Base-by-base conservation (phyloP, 2,113 vertebrate species). In the Spermophilus dauricus region DNA sequence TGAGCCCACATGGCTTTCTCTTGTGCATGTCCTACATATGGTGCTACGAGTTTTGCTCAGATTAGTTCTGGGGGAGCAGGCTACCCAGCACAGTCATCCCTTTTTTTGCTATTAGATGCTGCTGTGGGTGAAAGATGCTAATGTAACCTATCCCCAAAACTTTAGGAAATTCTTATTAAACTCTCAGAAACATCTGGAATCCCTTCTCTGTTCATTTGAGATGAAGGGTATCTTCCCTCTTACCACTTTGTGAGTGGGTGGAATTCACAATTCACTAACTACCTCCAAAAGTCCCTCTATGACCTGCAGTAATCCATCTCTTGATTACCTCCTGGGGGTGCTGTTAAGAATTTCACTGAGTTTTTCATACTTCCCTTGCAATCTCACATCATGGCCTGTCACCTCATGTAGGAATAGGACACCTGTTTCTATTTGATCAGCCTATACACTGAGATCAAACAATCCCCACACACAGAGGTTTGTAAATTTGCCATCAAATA, bases 21-120 rank as follows among this genome's bases (percentile, higher is more conserved):
- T 77, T 89, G 2, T 34, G 26, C 48, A 26, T 75, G 28, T 58
- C 30, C 24, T 24, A 65, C 7, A 83, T 0, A 13, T 83, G 28
- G n/a, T 32, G 17, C 63, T 51, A 82, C 53, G 26, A 58, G 32
- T 65, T 92, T 77, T 67, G 5, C 53, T 86, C 53, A 86, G 53
- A 67, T 92, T 91, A 78, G n/a, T 58, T 76, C 20, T 86, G 56
- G 26, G 56, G 78, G 1, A 63, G 37, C 18, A 69, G 42, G 7
- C 34, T 82, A 20, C 30, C 12, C 30, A 53, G 28, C 10, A 86
- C 1, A 28, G 12, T 73, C 24, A 48, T 6, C 42, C 30, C 9
- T 85, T 96, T 69, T 84, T 84, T 81, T 95, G 58, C 24, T 73
- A 82, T 94, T 39, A 53, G 42, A 28, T 73, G 13, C 45, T 93